Base-by-base conservation (phyloP, 2,797 vertebrate genomes). In the Enteromius treurensis region DNA sequence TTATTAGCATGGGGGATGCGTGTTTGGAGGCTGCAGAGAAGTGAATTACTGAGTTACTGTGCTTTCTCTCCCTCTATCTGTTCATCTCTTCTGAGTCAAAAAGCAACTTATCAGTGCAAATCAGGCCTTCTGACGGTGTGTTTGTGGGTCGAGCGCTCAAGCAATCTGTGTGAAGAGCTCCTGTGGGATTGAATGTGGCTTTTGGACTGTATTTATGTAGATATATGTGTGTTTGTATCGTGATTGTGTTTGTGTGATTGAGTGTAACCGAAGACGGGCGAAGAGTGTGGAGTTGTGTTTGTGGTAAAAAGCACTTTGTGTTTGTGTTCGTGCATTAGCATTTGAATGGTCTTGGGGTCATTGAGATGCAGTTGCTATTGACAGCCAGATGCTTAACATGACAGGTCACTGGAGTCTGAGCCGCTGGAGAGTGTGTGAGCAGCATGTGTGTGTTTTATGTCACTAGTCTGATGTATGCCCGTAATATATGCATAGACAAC, bases 281-380 rank as follows among this genome's bases (percentile, higher is more conserved):
- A 42, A 76, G 80, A 29, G 71, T 40, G 74, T 60, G 77, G 40
- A 58, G 73, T 34, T 37, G 76, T 78, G 76, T 73, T 64, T 73
- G 55, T 47, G 29, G 17, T 32, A 70, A 71, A 42, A 60, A 80
- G 67, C 68, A 80, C 32, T 84, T 37, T 74, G 47, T 86, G 68
- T 86, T 53, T 83, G 60, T 68, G 67, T 78, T 55, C 29, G 4
- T 4, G 32, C 3, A 76, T 86, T 78, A 49, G 80, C 70, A 81
- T 78, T 53, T 77, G 65, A 78, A 80, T 82, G 83, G 49, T 55
- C 77, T 23, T 3, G 14, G 45, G 84, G 83, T 88, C 84, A 85
- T 89, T 89, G 86, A 88, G 86, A 89, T 90, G 86, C 88, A 49
- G 90, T 90, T 87, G 87, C 88, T 79, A 90, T 86, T 87, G 89